Evolutionary conservation across 2,113 vertebrate genomes (phyloP).

Genomic region (Megatriorchis doriae): DNA sequence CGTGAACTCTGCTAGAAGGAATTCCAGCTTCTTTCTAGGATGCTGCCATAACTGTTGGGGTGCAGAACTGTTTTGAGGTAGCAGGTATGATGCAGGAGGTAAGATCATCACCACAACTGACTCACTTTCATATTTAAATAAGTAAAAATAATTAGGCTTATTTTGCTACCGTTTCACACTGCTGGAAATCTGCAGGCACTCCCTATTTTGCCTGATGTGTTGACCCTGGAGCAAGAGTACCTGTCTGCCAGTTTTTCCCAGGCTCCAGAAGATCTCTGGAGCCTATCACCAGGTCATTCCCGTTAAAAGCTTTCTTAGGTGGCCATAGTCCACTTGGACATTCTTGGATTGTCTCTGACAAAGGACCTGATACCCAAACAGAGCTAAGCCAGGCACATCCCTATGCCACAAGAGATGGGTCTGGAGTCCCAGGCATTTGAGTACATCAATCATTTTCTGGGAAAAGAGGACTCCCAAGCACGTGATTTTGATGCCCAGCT

Average conservation of each 20-base stretch:
- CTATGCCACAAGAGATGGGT: background rate
- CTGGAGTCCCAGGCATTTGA: background rate
- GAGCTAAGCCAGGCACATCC: background rate
- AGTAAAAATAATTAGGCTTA: background rate
- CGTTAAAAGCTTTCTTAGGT: background rate
- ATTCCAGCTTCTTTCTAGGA: background rate
- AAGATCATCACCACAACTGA: background rate
- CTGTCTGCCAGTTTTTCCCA: background rate
- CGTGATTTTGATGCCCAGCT: background rate
- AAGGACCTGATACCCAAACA: background rate
- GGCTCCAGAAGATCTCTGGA: background rate
- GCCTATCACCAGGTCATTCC: background rate
- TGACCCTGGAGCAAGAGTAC: background rate
- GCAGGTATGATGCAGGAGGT: background rate
- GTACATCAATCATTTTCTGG: background rate
- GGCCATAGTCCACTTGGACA: background rate
- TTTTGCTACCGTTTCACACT: rapidly evolving
- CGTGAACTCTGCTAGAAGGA: background rate
- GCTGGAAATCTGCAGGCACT: background rate
- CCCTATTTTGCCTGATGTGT: background rate
- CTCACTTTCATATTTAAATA: background rate
- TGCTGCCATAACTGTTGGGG: background rate
- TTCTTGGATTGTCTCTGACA: background rate
- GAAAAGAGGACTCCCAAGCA: background rate
- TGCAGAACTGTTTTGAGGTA: background rate